Conservation (phyloP, 2,797 vertebrate genomes). For the Oreortyx pictus region DNA sequence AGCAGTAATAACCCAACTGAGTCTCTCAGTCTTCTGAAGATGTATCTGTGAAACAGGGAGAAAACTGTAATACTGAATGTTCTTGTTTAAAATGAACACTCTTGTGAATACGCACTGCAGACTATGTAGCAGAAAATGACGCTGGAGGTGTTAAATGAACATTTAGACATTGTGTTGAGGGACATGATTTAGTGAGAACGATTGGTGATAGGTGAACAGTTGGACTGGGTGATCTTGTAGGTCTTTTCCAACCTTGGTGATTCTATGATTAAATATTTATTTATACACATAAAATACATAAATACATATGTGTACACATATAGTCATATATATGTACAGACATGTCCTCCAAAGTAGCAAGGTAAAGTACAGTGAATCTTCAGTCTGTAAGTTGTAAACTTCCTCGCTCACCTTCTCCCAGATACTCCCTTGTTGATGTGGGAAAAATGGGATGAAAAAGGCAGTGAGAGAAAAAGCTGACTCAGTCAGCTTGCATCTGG, state of each 20-base stretch:
- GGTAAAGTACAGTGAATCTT: not conserved
- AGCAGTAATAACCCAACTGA: not conserved
- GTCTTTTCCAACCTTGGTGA: too few species aligned
- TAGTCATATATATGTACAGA: not conserved
- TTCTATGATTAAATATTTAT: too few species aligned
- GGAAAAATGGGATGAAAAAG: not conserved
- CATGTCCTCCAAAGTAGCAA: not conserved
- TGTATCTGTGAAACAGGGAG: not conserved
- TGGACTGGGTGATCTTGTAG: too few species aligned
- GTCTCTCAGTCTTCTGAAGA: not conserved
- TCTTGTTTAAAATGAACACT: not conserved
- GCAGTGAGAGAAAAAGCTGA: not conserved
- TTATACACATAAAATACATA: not conserved
- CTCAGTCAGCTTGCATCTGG: not conserved
- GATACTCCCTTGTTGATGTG: fast-evolving
- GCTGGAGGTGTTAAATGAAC: too few species aligned
- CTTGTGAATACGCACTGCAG: not conserved
- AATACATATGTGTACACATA: fast-evolving
- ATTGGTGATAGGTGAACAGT: too few species aligned
- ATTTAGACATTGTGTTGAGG: too few species aligned
- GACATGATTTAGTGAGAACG: too few species aligned
- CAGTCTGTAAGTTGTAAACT: not conserved
- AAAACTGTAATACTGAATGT: not conserved
- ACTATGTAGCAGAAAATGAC: not conserved
- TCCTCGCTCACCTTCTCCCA: not conserved